Evolutionary conservation across 2,113 vertebrate species (phyloP).

Genomic region (Corvus moneduloides): DNA sequence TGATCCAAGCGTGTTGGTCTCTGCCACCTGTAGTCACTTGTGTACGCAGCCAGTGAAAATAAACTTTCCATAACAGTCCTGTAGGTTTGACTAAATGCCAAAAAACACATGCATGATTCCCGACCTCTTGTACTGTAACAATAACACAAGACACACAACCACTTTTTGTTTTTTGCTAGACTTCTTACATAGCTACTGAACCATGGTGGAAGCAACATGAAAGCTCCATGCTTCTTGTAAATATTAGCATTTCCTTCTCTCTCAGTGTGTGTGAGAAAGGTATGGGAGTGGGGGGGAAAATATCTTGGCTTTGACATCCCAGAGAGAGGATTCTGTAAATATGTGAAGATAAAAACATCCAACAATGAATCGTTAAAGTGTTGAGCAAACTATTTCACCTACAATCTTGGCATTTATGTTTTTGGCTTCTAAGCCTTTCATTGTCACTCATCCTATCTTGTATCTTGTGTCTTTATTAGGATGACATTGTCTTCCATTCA

Average conservation of each 20-base stretch:
- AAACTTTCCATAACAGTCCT: slow-evolving; percentile 52
- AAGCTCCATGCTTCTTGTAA: slow-evolving; percentile 44
- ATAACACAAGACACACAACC: slow-evolving; percentile 41
- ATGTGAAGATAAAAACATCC: not conserved
- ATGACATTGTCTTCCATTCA: not conserved
- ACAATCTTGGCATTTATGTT: not conserved
- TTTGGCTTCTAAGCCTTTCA: not conserved
- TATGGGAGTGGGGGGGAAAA: not conserved
- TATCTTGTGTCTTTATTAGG: not conserved
- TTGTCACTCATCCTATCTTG: not conserved
- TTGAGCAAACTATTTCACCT: not conserved
- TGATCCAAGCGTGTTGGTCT: slow-evolving; percentile 13
- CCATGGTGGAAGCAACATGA: slow-evolving; percentile 43
- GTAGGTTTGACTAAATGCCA: slow-evolving; percentile 47
- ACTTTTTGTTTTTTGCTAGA: slow-evolving; percentile 56
- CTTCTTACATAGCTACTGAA: slow-evolving; percentile 60
- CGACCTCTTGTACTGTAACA: slow-evolving; percentile 56
- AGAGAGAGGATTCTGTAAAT: not conserved
- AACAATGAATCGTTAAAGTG: not conserved
- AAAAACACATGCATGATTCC: slow-evolving; percentile 44
- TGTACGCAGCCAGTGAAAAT: slow-evolving; percentile 65
- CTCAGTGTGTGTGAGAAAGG: not conserved
- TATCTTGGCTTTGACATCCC: not conserved
- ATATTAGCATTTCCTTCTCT: slow-evolving; percentile 45
- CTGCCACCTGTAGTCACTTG: slow-evolving; percentile 64